Conservation (phyloP, 1,140 invertebrate species). For the Melanaphis sacchari region DNA sequence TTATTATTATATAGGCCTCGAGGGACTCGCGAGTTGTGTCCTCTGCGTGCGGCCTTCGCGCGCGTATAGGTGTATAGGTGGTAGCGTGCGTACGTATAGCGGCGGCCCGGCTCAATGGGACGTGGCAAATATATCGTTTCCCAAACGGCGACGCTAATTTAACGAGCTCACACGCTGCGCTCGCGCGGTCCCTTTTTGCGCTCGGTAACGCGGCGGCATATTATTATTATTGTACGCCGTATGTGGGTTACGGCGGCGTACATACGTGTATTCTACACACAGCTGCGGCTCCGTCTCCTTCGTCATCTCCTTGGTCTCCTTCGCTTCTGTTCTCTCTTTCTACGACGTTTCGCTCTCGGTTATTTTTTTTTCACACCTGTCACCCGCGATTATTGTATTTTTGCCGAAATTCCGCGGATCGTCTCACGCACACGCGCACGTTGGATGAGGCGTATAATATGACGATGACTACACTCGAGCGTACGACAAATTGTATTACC, state of each 20-base stretch:
- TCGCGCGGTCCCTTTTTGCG: slow-evolving; percentile 43
- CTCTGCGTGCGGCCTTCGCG: slow-evolving; percentile 19
- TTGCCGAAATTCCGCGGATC: neutral
- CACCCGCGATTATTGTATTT: slow-evolving; percentile 31
- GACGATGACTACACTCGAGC: neutral
- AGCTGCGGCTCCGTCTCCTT: slow-evolving; percentile 50
- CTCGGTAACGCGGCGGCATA: neutral
- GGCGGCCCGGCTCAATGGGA: slow-evolving; percentile 44
- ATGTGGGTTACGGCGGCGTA: neutral
- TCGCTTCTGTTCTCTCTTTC: neutral
- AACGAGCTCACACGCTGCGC: slow-evolving; percentile 57
- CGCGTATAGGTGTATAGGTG: neutral
- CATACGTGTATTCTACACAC: neutral
- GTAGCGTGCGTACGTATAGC: neutral
- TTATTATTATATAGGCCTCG: neutral
- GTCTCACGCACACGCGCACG: neutral
- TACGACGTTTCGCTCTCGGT: neutral
- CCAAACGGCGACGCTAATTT: slow-evolving; percentile 57
- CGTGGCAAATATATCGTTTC: slow-evolving; percentile 57
- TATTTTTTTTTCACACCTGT: slow-evolving; percentile 46
- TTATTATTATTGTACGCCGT: neutral
- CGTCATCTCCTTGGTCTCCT: neutral
- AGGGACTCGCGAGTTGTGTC: neutral
- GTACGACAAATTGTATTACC: slow-evolving; percentile 3
- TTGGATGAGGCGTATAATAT: neutral